phyloP scores from a whole-genome alignment of 2,888 invertebrate species.

The Pediacus dermestoides region DNA sequence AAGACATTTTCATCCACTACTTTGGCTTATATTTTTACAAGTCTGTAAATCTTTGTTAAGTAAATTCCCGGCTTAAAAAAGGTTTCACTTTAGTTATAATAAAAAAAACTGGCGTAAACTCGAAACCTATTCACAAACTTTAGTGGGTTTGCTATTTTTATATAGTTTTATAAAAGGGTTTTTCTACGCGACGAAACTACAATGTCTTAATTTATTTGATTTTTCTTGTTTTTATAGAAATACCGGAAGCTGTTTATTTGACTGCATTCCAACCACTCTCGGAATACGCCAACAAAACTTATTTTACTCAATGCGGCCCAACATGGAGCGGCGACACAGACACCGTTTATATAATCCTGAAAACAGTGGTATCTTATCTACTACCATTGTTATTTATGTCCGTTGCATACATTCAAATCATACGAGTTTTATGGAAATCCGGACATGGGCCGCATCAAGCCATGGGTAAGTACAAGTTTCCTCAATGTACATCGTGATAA shows the following conservation, averaged over 20 bases:
- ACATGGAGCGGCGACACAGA: conserved; percentile 70
- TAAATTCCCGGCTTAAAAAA: too few species aligned
- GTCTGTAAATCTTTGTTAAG: too few species aligned
- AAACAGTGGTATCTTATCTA: conserved; percentile 71
- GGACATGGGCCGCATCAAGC: conserved; percentile 71
- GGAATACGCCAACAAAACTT: conserved; percentile 51
- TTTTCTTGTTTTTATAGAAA: conserved; percentile 55
- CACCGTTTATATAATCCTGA: conserved; percentile 65
- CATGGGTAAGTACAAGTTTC: conserved; percentile 42
- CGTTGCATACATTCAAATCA: conserved; percentile 80
- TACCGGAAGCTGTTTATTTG: conserved; percentile 75
- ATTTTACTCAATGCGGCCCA: conserved; percentile 61
- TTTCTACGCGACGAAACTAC: conserved; percentile 5
- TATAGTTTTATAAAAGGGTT: conserved; percentile 1
- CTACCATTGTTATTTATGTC: conserved; percentile 79
- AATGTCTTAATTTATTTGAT: too few species aligned
- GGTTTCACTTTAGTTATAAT: too few species aligned
- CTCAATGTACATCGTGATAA: too few species aligned
- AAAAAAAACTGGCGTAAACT: too few species aligned
- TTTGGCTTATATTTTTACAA: too few species aligned
- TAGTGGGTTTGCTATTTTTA: too few species aligned
- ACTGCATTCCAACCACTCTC: conserved; percentile 56
- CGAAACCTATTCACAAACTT: too few species aligned
- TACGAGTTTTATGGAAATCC: conserved; percentile 76
- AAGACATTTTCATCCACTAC: too few species aligned